Conservation (phyloP, 1,140 invertebrate species). For the Steinernema feltiae region DNA sequence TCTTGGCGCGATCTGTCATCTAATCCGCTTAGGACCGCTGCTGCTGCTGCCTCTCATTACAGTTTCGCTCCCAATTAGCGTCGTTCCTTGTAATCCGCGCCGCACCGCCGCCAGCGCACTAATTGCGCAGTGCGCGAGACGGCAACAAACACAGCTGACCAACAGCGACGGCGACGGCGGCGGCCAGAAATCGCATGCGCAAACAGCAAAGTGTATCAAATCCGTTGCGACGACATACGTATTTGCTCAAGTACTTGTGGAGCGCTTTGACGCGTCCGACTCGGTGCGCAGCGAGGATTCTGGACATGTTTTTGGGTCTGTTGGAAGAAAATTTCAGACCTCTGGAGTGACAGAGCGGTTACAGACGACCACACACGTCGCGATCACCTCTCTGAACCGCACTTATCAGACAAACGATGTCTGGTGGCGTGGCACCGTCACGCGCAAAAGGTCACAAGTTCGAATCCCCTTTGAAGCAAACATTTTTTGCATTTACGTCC, state of each 20-base stretch:
- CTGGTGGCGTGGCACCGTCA: too few relatives aligned
- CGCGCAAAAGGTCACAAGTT: too few relatives aligned
- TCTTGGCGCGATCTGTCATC: neutral
- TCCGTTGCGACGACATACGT: neutral
- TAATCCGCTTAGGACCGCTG: slow-evolving; percentile 10
- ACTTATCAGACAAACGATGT: too few relatives aligned
- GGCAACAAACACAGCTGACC: slow-evolving; percentile 4
- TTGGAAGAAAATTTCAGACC: too few relatives aligned
- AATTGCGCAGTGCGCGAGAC: slow-evolving; percentile 14
- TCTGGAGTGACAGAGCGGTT: too few relatives aligned
- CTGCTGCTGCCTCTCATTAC: slow-evolving; percentile 10
- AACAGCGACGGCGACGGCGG: neutral
- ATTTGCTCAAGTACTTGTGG: neutral
- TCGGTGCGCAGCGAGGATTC: neutral
- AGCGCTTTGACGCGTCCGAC: neutral
- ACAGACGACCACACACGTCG: too few relatives aligned
- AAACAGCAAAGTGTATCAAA: slow-evolving; percentile 9
- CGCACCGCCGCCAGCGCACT: neutral
- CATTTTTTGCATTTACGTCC: neutral
- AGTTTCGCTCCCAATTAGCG: slow-evolving; percentile 4
- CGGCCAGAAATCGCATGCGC: neutral
- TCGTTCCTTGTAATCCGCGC: neutral
- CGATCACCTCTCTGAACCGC: too few relatives aligned
- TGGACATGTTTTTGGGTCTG: neutral
- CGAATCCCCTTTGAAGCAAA: too few relatives aligned